Conservation (phyloP, 2,113 vertebrate species). For the Scomber scombrus region DNA sequence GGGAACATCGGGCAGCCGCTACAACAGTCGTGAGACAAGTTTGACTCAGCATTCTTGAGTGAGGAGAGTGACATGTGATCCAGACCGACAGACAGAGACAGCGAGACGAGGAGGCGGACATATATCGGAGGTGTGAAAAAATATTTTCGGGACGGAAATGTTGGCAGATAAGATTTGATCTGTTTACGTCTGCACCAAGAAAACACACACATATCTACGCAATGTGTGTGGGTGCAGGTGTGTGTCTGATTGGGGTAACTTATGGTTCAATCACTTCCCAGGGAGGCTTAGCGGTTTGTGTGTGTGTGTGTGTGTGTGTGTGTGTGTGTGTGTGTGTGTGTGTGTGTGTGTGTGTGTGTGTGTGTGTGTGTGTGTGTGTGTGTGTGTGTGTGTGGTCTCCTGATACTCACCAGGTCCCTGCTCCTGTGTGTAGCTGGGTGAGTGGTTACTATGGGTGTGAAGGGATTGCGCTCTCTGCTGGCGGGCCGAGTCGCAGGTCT, state of each 20-base stretch:
- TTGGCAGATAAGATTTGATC: conserved; percentile 9
- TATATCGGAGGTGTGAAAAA: conserved; percentile 44
- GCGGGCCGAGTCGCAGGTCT: conserved; percentile 97
- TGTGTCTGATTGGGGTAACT: neutral
- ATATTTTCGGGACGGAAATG: conserved; percentile 11
- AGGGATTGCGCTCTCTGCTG: conserved; percentile 95
- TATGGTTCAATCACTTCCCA: neutral
- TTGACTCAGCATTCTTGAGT: conserved; percentile 40
- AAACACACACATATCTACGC: neutral
- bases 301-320: too few species aligned
- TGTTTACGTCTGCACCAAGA: conserved; percentile 5
- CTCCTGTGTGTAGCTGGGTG: conserved; percentile 95
- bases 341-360: too few species aligned
- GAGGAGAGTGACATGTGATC: conserved; percentile 30
- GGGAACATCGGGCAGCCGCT: conserved; percentile 1
- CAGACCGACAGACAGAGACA: conserved; percentile 22
- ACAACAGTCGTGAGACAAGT: neutral
- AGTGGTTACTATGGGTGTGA: conserved; percentile 94
- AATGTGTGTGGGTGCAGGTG: neutral
- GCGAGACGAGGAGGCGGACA: neutral
- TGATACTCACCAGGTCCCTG: conserved; percentile 90
- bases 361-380: too few species aligned
- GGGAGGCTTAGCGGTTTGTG: neutral
- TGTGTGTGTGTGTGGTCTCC: neutral
- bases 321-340: neutral